Conservation (phyloP, 2,797 vertebrate genomes). For the Tympanoctomys barrerae region DNA sequence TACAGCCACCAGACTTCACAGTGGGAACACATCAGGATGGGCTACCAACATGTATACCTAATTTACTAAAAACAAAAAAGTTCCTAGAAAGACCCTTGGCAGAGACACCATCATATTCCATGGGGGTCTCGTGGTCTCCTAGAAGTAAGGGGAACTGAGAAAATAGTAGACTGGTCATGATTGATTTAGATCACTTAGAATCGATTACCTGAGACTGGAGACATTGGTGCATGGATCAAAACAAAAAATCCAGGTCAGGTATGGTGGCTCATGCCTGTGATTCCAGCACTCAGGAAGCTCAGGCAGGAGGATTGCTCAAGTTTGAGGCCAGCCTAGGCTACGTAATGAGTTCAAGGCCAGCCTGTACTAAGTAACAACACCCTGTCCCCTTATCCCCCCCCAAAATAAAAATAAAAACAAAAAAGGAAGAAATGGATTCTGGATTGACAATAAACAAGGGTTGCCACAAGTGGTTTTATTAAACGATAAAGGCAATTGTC, state of each 20-base stretch:
- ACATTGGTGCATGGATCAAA: conserved; percentile 36
- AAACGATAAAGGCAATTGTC: conserved; percentile 43
- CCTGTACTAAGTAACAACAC: neutral
- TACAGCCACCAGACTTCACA: neutral
- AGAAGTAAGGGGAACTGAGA: neutral
- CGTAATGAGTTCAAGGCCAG: neutral
- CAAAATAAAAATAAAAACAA: neutral
- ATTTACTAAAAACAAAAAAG: neutral
- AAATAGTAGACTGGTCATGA: neutral
- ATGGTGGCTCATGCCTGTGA: neutral
- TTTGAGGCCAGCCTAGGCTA: neutral
- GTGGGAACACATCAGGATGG: neutral
- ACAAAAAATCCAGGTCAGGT: neutral
- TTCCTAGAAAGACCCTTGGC: neutral
- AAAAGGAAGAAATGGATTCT: neutral
- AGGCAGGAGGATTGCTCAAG: neutral
- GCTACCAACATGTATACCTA: neutral
- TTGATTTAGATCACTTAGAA: neutral
- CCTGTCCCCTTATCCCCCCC: neutral
- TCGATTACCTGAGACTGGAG: neutral
- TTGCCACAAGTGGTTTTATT: conserved; percentile 17
- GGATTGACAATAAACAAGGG: neutral
- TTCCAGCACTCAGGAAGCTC: neutral
- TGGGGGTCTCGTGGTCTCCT: neutral
- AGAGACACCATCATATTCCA: neutral